Base-by-base conservation (phyloP, 2,888 invertebrate species). In the Pachliopta kotzebuea region DNA sequence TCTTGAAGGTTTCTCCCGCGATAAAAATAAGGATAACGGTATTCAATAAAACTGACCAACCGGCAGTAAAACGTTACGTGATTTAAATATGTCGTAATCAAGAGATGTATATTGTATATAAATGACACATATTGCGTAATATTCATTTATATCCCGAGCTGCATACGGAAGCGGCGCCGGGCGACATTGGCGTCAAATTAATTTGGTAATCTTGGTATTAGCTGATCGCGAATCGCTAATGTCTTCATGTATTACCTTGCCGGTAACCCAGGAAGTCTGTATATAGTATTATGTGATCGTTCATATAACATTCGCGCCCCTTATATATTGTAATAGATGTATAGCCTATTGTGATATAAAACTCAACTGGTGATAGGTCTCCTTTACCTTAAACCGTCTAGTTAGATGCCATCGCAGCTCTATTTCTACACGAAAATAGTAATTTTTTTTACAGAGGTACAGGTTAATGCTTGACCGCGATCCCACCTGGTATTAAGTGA, bases 141-240 rank as follows among this genome's bases (percentile, higher is more conserved):
- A 24, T 24, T 55, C 29, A 17, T 31, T 24, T 54, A 49, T 18
- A 49, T 56, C n/a, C 42, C 52, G 55, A 54, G 23, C 42, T 31
- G 58, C 26, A 58, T 57, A 52, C 60, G 64, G 60, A 64, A 60
- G 49, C 29, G 68, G 67, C 66, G 67, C 56, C 23, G 37, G 37
- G 42, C 59, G 67, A 67, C 68, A 68, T 69, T 69, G 61, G 53
- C 45, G 54, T 55, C 61, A 63, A 59, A 69, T 68, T 69, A 68
- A 66, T 68, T 67, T 68, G 37, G 56, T 68, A 66, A 69, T 67
- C 66, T 50, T 23, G 50, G 67, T 62, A 66, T 66, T 66, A 60
- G 23, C 31, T 59, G 45, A 55, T 60, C 59, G 54, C 58, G 29
- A 63, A 54, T 59, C 18, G 21, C 23, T 53, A 53, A 54, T 54